Evolutionary conservation across 2,888 invertebrate species (phyloP).

Genomic region (Cheiracanthium punctorium): DNA sequence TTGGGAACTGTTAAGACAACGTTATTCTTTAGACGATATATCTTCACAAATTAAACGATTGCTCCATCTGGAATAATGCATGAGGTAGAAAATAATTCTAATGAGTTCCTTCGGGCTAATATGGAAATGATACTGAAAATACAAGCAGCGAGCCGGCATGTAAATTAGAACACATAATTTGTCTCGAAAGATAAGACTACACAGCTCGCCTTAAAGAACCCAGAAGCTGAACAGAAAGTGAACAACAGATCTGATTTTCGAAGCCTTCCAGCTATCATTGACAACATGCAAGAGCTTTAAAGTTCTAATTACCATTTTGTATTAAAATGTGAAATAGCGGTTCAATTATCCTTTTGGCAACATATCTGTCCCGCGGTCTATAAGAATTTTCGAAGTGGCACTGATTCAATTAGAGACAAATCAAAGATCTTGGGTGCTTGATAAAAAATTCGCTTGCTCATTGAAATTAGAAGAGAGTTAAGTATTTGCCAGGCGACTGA

Average conservation of each 20-base stretch:
- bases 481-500: too few species aligned
- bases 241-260: slow-evolving; percentile 25
- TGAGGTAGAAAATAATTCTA: slow-evolving; percentile 38
- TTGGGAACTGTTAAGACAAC: too few species aligned
- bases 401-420: not conserved
- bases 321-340: not conserved
- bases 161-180: slow-evolving; percentile 18
- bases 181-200: slow-evolving; percentile 23
- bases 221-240: too few species aligned
- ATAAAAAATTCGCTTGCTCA: not conserved
- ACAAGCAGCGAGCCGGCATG: slow-evolving; percentile 15
- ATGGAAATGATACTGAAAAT: slow-evolving; percentile 48
- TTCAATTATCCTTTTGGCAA: not conserved
- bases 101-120: slow-evolving; percentile 39
- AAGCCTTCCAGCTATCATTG: slow-evolving; percentile 10
- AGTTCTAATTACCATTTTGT: slow-evolving; percentile 35
- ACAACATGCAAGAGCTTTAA: not conserved
- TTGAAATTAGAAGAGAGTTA: not conserved
- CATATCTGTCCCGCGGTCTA: slow-evolving; percentile 11
- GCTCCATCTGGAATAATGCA: not conserved
- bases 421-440: not conserved
- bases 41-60: too few species aligned
- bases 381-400: not conserved
- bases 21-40: too few species aligned
- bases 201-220: slow-evolving; percentile 24